These are phyloP conservation scores for Acanthopagrus latus DNA, from an alignment of 2,797 vertebrate species.

Conservation along the genomic window DNA sequence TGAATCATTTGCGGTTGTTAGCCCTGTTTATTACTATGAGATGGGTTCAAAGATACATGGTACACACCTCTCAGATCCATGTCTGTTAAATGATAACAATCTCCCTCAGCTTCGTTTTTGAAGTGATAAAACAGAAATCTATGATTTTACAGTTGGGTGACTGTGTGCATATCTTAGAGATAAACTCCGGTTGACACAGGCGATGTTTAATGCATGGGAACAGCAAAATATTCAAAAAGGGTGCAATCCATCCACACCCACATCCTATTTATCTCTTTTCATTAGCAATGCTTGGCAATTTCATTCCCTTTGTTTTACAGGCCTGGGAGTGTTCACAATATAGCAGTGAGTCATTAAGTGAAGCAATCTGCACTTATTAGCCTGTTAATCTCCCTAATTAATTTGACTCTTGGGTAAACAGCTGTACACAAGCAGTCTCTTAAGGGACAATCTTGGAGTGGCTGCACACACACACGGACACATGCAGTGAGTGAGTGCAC, in stretches of 20 bases:
- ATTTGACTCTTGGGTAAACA: slow-evolving; percentile 65
- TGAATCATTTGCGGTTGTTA: background rate
- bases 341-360: slow-evolving; percentile 55
- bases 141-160: background rate
- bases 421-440: slow-evolving; percentile 32
- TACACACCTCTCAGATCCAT: background rate
- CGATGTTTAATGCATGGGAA: background rate
- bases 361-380: slow-evolving; percentile 65
- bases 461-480: slow-evolving; percentile 1
- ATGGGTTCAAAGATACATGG: background rate
- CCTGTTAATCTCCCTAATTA: slow-evolving; percentile 71
- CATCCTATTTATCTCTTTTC: slow-evolving; percentile 39
- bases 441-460: slow-evolving; percentile 22
- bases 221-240: slow-evolving; percentile 17
- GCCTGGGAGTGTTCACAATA: slow-evolving; percentile 26
- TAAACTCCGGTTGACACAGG: background rate
- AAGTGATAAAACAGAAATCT: background rate
- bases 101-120: background rate
- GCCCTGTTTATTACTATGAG: background rate
- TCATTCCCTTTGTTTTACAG: slow-evolving; percentile 41
- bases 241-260: slow-evolving; percentile 2
- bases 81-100: background rate
- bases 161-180: background rate
- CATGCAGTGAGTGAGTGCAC: background rate
- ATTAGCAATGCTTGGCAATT: slow-evolving; percentile 39